Evolutionary conservation across 2,797 vertebrate species (phyloP).

Genomic region (Hirundo rustica): DNA sequence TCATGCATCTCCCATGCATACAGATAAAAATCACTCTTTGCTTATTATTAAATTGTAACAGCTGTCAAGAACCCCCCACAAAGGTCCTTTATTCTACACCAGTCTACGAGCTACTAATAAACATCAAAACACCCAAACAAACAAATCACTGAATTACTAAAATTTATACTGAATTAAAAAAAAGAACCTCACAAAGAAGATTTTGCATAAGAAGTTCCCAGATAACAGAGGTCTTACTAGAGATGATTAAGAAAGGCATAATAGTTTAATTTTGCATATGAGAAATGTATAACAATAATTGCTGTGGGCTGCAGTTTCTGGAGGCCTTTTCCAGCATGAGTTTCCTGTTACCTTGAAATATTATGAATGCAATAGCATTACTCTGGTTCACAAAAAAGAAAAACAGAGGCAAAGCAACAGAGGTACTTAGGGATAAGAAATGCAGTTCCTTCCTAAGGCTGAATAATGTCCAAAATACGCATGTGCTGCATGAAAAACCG

Average conservation of each 20-base stretch:
- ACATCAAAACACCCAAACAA: not conserved
- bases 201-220: not conserved
- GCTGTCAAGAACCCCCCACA: not conserved
- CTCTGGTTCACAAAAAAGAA: not conserved
- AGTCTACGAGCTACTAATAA: not conserved
- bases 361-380: not conserved
- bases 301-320: not conserved
- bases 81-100: not conserved
- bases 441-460: accelerated
- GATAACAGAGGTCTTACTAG: not conserved
- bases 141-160: not conserved
- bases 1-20: accelerated
- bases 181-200: not conserved
- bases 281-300: not conserved
- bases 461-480: not conserved
- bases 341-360: not conserved
- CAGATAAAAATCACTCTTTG: not conserved
- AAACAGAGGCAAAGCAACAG: not conserved
- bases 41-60: not conserved
- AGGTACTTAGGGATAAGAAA: not conserved
- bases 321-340: not conserved
- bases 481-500: not conserved
- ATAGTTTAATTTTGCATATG: not conserved
- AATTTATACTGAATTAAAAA: not conserved
- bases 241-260: not conserved